These are phyloP conservation scores for Diploptera punctata DNA, from an alignment of 2,888 invertebrate species.

Conservation along the genomic window DNA sequence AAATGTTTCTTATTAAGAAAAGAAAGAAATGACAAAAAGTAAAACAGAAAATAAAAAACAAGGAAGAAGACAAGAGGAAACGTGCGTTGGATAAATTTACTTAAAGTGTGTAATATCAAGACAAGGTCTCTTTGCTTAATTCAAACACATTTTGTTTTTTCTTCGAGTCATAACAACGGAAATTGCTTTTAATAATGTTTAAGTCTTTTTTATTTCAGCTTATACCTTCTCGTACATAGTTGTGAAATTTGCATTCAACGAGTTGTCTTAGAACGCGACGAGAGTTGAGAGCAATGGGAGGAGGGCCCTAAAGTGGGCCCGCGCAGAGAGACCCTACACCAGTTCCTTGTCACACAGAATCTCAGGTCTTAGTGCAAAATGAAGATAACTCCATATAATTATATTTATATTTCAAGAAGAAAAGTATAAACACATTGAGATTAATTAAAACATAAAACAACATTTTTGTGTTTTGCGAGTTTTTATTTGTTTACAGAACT, in stretches of 20 bases:
- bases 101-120: not conserved
- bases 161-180: constrained; percentile 24
- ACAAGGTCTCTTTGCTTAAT: constrained; percentile 2
- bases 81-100: constrained; percentile 8
- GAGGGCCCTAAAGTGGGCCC: constrained; percentile 24
- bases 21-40: no score
- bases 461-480: no score
- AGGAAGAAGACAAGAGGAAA: not conserved
- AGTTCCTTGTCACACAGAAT: not conserved
- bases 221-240: not conserved
- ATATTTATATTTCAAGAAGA: no score
- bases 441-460: no score
- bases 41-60: not conserved
- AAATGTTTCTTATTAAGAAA: no score
- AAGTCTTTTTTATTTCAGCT: constrained; percentile 2
- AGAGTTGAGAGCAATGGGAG: constrained; percentile 11
- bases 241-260: constrained; percentile 30
- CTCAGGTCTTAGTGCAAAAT: not conserved
- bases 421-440: no score
- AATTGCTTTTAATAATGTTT: constrained; percentile 28
- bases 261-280: constrained; percentile 10
- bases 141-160: constrained; percentile 22
- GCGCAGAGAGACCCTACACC: constrained; percentile 1
- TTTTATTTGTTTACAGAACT: no score
- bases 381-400: no score